Base-by-base conservation (phyloP, 2,797 vertebrate species). In the Sebastes kiyomatsui region DNA sequence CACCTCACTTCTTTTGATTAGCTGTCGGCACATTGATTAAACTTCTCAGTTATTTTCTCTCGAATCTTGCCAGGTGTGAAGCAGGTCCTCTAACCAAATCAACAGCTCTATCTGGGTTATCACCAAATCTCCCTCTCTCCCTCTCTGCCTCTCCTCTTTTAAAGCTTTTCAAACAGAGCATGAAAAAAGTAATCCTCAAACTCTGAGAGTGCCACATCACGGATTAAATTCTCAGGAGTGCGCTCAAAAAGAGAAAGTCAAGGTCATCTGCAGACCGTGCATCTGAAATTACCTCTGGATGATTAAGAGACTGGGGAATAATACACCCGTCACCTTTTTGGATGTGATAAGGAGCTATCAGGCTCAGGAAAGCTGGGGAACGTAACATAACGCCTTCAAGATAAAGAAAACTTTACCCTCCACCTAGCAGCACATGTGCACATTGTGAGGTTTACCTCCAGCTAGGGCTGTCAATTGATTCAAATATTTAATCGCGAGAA, bases 101-200 rank as follows among this genome's bases (percentile, higher is more conserved):
- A 86, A 89, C 87, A 78, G 35, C 75, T 82, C 81, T 46, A 20
- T 75, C 16, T 4, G 59, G 84, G 75, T 80, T 87, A 90, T 91
- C 89, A 68, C 75, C 81, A 88, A 77, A 91, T 85, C 85, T 84
- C 72, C 23, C 79, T 49, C 25, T 68, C 20, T 6, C 13, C 65
- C 2, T 46, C 38, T 14, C 55, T 56, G 12, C 7, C 72, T 70
- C 78, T 67, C 65, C 49, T 74, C 70, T 87, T 67, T 77, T 68
- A 79, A 84, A 89, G 76, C 81, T 82, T 80, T 86, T 90, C 80
- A 82, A 87, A 84, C 70, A 74, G 69, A 87, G 77, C 81, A 60
- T 84, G 70, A 75, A 85, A 82, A 79, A 78, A 78, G 59, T 82
- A 89, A 90, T 86, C 88, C 88, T 90, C 75, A 75, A 76, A 87